A percentile compares a stretch with the other conserved stretches of the same genome.
phyloP scores from a whole-genome alignment of 2,797 vertebrate species.

The Eutrigla gurnardus region DNA sequence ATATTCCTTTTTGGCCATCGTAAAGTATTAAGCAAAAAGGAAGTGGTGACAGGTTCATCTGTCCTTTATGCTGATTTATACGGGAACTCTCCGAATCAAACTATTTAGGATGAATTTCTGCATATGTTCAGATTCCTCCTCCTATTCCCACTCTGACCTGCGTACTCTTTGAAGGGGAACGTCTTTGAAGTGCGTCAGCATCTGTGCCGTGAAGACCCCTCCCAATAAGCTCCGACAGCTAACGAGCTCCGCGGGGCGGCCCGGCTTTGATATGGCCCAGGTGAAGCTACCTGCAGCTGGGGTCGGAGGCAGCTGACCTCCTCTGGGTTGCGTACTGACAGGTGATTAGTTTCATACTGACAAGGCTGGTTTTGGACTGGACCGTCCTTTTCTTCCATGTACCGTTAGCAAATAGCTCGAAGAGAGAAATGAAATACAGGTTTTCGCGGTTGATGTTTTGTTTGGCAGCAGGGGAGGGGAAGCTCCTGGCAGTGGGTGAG shows the following conservation, averaged over 20 bases:
- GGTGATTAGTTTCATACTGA: not conserved
- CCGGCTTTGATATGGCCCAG: slow-evolving; percentile 50
- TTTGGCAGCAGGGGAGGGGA: too few relatives aligned
- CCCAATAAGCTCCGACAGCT: slow-evolving; percentile 54
- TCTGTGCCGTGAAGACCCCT: slow-evolving; percentile 59
- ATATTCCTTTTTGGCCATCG: too few relatives aligned
- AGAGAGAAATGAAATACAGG: slow-evolving; percentile 34
- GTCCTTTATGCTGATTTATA: not conserved
- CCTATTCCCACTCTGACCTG: slow-evolving; percentile 52
- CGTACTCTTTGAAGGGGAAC: slow-evolving; percentile 60
- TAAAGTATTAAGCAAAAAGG: not conserved
- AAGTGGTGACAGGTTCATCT: not conserved
- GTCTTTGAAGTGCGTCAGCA: slow-evolving; percentile 76
- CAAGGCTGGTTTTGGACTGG: not conserved
- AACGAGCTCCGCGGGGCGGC: slow-evolving; percentile 57
- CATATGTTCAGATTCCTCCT: slow-evolving; percentile 42
- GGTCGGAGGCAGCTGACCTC: slow-evolving; percentile 29
- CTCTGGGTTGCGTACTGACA: slow-evolving; percentile 27
- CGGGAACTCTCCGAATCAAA: slow-evolving; percentile 21
- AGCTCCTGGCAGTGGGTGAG: too few relatives aligned
- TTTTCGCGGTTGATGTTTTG: too few relatives aligned
- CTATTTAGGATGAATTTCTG: slow-evolving; percentile 19
- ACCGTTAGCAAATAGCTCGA: not conserved
- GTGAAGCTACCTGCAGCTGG: slow-evolving; percentile 39
- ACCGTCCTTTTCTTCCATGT: slow-evolving; percentile 4